Percentiles rank a stretch among this genome's conserved stretches.
These are phyloP conservation scores for Apostichopus leukothele DNA, from an alignment of 53 echinoderm and acorn worm genomes.

Conservation along the genomic window DNA sequence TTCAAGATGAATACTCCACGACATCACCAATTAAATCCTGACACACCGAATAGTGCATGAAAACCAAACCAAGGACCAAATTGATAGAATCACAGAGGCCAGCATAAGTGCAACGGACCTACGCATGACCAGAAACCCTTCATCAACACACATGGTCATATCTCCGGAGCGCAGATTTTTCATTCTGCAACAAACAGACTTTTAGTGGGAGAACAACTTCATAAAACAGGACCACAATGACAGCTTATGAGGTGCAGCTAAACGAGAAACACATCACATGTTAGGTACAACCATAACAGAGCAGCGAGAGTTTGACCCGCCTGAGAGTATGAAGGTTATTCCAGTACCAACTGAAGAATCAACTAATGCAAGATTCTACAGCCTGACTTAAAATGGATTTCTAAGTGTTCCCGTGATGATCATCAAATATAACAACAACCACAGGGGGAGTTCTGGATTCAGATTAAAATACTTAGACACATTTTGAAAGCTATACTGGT, in stretches of 20 bases:
- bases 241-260: background rate
- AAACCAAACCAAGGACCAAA: no score
- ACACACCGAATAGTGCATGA: no score
- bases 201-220: background rate
- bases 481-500: background rate
- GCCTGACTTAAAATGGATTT: background rate
- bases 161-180: background rate
- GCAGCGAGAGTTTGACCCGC: background rate
- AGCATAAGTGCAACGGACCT: slow-evolving; percentile 23
- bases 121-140: background rate
- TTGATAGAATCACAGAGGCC: background rate
- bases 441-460: background rate
- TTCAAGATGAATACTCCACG: no score
- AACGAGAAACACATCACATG: background rate
- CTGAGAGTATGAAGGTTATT: background rate
- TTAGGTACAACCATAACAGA: background rate
- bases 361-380: background rate
- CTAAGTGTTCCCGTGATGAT: background rate
- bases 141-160: background rate
- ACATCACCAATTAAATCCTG: no score
- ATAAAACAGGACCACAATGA: background rate
- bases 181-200: background rate
- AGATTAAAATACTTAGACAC: background rate
- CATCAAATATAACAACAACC: background rate
- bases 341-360: background rate